Evolutionary conservation across 2,888 invertebrate genomes (phyloP), one percentile per base, ranked within the genome.

Genomic region (Agrilus cyanescens): DNA sequence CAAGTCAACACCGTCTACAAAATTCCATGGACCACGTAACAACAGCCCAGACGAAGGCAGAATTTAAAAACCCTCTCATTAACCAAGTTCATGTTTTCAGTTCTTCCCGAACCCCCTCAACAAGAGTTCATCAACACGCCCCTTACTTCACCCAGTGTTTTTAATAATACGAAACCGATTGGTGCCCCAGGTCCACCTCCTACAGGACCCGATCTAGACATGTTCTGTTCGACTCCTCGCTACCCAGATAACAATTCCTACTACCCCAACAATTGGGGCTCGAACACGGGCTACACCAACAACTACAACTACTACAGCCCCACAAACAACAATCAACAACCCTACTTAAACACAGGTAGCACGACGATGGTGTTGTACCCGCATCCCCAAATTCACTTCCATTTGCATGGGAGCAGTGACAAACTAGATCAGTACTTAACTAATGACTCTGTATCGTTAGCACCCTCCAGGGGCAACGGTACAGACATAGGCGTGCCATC

Each of bases 351-450:
- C 52, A 73, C 80, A 0, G 69, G 69, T 41, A 68, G 75, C 2
- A 74, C 81, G 2, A 75, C 79, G 44, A 81, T 86, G 78, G 78
- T 87, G 14, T 73, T 86, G 1, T 79, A 76, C 57, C 86, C 86
- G 0, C 84, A 85, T 56, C 69, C 86, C 63, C 85, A 87, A 70
- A 86, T 87, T 47, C 87, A 88, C 59, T 73, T 87, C 15, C 87
- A 87, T 57, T 64, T 84, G 20, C 86, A 87, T 63, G 77, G 79
- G 38, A 54, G 53, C 37, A 69, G 74, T 13, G 80, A 81, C 40
- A 80, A 80, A 60, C 54, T 77, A 50, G 81, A 81, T 51, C 80
- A 80, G 57, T 80, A 76, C 51, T 66, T 78, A 46, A 73, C 75
- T 37, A 67, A 70, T 49, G 72, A 74, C 54, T 41, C 43, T 2